A percentile compares a stretch with the other conserved stretches of the same genome.
Conservation (phyloP, 2,888 invertebrate species). For the Metopia argyrocephala region DNA sequence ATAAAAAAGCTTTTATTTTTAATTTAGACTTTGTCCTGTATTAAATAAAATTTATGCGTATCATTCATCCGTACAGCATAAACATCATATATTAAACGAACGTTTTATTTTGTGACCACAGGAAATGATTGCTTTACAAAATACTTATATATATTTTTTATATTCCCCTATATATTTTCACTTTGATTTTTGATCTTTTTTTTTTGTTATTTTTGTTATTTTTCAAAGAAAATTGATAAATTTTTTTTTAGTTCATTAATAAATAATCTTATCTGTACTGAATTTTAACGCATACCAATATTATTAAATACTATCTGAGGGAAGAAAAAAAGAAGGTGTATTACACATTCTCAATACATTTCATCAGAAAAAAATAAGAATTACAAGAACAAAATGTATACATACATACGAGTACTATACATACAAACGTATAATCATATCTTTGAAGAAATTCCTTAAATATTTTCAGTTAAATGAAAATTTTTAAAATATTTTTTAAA, state of each 20-base stretch:
- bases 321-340: not conserved
- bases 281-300: not conserved
- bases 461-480: conserved; percentile 41
- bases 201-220: not conserved
- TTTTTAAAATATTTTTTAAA: too few relatives aligned
- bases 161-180: too few relatives aligned
- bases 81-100: not conserved
- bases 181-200: too few relatives aligned
- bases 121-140: conserved; percentile 25
- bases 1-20: too few relatives aligned
- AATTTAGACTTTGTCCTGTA: conserved; percentile 8
- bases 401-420: not conserved
- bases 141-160: too few relatives aligned
- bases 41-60: not conserved
- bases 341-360: too few relatives aligned
- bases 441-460: conserved; percentile 47
- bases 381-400: too few relatives aligned
- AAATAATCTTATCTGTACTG: conserved; percentile 41
- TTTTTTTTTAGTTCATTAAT: not conserved
- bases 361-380: not conserved
- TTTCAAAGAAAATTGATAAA: not conserved
- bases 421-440: not conserved
- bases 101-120: not conserved
- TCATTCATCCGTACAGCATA: too few relatives aligned
- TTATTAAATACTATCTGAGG: not conserved